Evolutionary conservation across 2,113 vertebrate genomes (phyloP).

Genomic region (Corapipo altera): DNA sequence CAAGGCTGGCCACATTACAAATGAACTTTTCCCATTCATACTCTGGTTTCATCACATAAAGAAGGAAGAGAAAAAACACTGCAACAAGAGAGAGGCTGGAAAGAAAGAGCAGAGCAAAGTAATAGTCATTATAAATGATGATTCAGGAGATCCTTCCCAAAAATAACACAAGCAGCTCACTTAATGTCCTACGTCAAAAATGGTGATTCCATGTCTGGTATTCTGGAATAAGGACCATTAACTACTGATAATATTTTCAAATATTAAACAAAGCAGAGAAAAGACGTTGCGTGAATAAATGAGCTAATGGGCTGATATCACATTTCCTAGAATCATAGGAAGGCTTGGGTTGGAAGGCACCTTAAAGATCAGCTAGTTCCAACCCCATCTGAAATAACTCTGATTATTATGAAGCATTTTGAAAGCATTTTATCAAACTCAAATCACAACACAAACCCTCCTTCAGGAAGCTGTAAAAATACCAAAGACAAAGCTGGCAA

Average conservation of each 20-base stretch:
- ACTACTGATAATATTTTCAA: neutral
- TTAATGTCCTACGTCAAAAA: neutral
- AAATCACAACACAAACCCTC: neutral
- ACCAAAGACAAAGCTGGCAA: neutral
- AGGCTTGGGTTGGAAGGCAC: neutral
- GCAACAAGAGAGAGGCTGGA: neutral
- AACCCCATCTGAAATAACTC: neutral
- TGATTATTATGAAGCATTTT: neutral
- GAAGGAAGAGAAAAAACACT: neutral
- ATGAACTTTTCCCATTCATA: conserved; percentile 36
- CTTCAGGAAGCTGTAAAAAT: neutral
- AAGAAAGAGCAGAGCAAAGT: neutral
- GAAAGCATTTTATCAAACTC: neutral
- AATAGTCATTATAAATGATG: neutral
- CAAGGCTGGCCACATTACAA: neutral
- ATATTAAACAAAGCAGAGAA: neutral
- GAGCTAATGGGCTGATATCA: neutral
- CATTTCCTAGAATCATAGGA: neutral
- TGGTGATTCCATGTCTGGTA: neutral
- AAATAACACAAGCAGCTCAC: conserved; percentile 17
- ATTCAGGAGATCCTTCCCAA: conserved; percentile 13
- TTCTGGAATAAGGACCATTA: neutral
- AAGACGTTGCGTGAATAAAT: neutral
- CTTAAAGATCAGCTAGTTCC: neutral
- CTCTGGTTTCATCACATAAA: conserved; percentile 21